Percentiles rank a stretch among this genome's conserved stretches.
phyloP scores from a whole-genome alignment of 2,888 invertebrate species.

The Cryptocephalus primarius region DNA sequence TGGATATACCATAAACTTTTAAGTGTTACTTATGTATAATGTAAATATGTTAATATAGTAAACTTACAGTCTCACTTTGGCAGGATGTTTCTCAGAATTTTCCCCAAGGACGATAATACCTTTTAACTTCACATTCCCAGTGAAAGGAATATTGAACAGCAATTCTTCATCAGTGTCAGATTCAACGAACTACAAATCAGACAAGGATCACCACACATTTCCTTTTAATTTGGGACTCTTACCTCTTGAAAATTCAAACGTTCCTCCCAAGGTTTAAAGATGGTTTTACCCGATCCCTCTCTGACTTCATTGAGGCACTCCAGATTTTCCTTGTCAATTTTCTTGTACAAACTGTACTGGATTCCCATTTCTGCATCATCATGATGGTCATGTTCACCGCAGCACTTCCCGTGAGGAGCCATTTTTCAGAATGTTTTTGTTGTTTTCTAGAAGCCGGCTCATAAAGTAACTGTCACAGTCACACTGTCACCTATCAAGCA shows the following conservation, averaged over 20 bases:
- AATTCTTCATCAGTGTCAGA: slow-evolving; percentile 96
- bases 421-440: slow-evolving; percentile 25
- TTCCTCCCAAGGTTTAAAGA: slow-evolving; percentile 89
- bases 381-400: slow-evolving; percentile 51
- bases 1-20: background rate
- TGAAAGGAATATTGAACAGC: slow-evolving; percentile 93
- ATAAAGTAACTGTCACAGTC: too few relatives aligned
- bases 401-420: slow-evolving; percentile 47
- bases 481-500: too few relatives aligned
- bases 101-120: slow-evolving; percentile 89
- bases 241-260: slow-evolving; percentile 68
- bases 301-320: slow-evolving; percentile 83
- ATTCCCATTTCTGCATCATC: slow-evolving; percentile 60
- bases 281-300: slow-evolving; percentile 76
- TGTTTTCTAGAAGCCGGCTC: background rate
- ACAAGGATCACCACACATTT: background rate
- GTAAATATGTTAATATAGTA: background rate
- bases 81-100: slow-evolving; percentile 75
- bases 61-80: slow-evolving; percentile 75
- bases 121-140: slow-evolving; percentile 89
- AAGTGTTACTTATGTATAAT: background rate
- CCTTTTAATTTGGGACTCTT: slow-evolving; percentile 15
- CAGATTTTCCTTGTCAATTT: slow-evolving; percentile 78
- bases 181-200: slow-evolving; percentile 68
- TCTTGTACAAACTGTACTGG: slow-evolving; percentile 75